Evolutionary conservation across 2,113 vertebrate species (phyloP).

Genomic region (Semicossyphus pulcher): DNA sequence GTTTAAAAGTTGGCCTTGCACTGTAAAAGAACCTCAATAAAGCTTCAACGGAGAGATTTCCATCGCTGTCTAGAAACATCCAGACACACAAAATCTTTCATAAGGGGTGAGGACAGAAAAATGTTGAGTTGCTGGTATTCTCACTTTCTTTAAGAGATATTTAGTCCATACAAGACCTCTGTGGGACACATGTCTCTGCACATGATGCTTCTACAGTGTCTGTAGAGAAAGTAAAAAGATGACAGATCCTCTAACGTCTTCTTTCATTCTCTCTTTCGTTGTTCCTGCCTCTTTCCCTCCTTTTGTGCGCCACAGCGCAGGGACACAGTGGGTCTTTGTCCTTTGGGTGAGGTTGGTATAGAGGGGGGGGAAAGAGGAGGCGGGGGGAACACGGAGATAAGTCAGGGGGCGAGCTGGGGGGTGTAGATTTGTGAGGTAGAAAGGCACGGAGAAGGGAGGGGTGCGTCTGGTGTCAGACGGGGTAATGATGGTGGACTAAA

Average conservation of each 20-base stretch:
- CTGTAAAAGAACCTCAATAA: conserved; percentile 57
- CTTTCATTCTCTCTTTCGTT: conserved; percentile 43
- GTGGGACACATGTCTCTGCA: conserved; percentile 10
- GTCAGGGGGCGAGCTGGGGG: conserved; percentile 5
- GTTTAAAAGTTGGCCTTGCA: conserved; percentile 52
- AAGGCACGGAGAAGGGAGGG: conserved; percentile 31
- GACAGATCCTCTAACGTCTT: conserved; percentile 17
- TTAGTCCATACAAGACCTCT: neutral
- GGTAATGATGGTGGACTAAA: conserved; percentile 45
- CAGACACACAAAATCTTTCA: conserved; percentile 4
- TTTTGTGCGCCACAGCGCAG: conserved; percentile 59
- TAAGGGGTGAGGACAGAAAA: neutral
- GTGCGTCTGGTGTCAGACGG: conserved; percentile 52
- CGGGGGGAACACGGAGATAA: conserved; percentile 49
- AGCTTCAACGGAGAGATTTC: conserved; percentile 32
- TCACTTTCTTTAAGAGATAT: neutral
- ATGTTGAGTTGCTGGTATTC: neutral
- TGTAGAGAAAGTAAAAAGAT: conserved; percentile 2
- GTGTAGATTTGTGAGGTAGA: conserved; percentile 11
- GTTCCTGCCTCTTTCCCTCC: conserved; percentile 54
- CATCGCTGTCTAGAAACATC: conserved; percentile 20
- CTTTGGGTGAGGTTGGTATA: conserved; percentile 55
- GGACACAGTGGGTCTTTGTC: conserved; percentile 77
- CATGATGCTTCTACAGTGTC: conserved; percentile 15
- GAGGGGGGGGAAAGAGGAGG: conserved; percentile 11